Conservation (phyloP, 2,797 vertebrate species). For the Pantherophis vulpinus region DNA sequence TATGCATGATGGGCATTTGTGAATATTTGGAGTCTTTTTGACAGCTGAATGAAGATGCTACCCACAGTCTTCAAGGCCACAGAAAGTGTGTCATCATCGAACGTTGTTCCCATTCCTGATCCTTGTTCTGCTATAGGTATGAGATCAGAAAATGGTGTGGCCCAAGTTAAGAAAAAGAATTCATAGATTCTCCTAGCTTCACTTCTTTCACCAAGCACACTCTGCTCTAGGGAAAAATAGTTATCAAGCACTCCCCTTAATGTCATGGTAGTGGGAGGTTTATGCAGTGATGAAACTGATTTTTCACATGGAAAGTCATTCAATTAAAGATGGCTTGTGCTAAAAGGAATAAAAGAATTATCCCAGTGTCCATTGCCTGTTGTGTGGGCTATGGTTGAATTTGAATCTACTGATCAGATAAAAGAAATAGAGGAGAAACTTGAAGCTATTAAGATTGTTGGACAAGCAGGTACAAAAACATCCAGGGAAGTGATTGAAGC, state of each 20-base stretch:
- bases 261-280: background rate
- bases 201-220: background rate
- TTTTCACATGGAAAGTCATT: background rate
- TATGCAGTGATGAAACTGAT: background rate
- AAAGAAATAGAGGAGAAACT: background rate
- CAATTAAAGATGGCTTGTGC: background rate
- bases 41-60: background rate
- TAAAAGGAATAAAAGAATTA: background rate
- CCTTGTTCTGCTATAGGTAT: background rate
- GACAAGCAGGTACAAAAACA: background rate
- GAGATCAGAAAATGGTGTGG: background rate
- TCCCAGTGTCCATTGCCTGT: background rate
- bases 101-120: background rate
- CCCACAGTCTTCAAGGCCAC: background rate
- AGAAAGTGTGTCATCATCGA: background rate
- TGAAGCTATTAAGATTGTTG: background rate
- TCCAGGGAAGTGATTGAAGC: background rate
- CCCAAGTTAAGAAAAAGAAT: background rate
- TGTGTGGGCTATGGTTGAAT: background rate
- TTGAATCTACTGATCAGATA: background rate
- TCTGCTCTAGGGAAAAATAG: background rate
- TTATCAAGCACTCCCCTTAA: background rate
- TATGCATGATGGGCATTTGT: background rate
- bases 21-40: background rate
- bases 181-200: background rate